Evolutionary conservation across 2,113 vertebrate species (phyloP).

Genomic region (Rhagologus leucostigma): DNA sequence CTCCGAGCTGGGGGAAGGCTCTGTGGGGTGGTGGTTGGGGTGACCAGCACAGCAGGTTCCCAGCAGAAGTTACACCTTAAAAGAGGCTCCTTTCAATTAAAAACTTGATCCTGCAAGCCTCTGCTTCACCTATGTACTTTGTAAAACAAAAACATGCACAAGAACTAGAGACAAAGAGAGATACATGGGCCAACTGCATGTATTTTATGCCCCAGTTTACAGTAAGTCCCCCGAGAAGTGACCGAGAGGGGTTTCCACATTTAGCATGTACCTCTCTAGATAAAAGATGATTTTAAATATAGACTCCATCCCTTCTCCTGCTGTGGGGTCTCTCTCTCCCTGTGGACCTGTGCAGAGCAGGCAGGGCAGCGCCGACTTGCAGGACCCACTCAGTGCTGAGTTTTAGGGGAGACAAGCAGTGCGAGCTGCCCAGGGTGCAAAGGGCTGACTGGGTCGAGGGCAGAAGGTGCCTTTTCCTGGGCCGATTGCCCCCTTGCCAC

Average conservation of each 20-base stretch:
- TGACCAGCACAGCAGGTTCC: background rate
- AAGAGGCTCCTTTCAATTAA: background rate
- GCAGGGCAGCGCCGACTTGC: accelerated
- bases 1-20: background rate
- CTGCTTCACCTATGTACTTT: background rate
- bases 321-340: background rate
- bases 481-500: background rate
- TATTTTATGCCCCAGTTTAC: background rate
- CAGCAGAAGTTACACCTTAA: background rate
- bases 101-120: background rate
- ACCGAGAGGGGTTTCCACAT: background rate
- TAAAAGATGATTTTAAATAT: background rate
- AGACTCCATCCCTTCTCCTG: background rate
- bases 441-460: background rate
- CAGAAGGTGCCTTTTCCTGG: background rate
- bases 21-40: background rate
- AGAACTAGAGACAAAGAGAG: background rate
- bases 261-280: background rate
- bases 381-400: background rate
- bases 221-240: background rate
- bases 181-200: background rate
- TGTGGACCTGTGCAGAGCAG: background rate
- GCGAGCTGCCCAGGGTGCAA: background rate
- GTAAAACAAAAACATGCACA: background rate
- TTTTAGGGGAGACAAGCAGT: background rate